These are phyloP conservation scores for Drosophila sulfurigaster DNA, from an alignment of 1,140 invertebrate species.

Conservation along the genomic window DNA sequence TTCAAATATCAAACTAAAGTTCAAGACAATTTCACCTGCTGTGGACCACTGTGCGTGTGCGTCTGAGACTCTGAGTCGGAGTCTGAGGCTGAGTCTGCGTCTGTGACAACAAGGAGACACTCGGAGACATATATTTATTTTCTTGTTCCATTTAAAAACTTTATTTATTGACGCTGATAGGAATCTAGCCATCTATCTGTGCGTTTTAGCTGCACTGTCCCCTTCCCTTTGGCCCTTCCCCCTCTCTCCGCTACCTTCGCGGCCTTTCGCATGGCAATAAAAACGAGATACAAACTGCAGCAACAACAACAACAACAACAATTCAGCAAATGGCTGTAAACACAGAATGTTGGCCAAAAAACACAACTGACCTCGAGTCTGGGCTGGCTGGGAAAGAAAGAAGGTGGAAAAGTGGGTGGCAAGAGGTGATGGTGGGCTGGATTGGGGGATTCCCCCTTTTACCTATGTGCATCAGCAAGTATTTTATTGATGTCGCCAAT, in stretches of 20 bases:
- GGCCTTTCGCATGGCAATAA: slow-evolving; percentile 67
- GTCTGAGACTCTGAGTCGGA: background rate
- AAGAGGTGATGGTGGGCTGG: background rate
- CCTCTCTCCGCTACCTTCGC: background rate
- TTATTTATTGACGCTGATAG: slow-evolving; percentile 82
- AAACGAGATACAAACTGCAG: slow-evolving; percentile 63
- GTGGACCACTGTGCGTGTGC: slow-evolving; percentile 27
- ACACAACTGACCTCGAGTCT: slow-evolving; percentile 50
- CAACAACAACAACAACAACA: background rate
- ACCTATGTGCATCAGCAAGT: slow-evolving; percentile 55
- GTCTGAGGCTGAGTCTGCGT: slow-evolving; percentile 10
- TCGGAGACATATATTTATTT: slow-evolving; percentile 76
- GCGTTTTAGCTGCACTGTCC: slow-evolving; percentile 57
- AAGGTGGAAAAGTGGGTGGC: too few species aligned
- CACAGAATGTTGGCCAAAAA: slow-evolving; percentile 67
- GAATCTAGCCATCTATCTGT: slow-evolving; percentile 79
- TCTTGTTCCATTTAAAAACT: slow-evolving; percentile 82
- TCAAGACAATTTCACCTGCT: background rate
- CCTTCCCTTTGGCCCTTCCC: background rate
- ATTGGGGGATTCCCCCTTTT: slow-evolving; percentile 7
- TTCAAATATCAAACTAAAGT: background rate
- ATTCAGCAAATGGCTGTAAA: slow-evolving; percentile 52
- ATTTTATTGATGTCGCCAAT: slow-evolving; percentile 72
- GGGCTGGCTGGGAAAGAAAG: background rate
- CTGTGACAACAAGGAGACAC: slow-evolving; percentile 68